These are phyloP conservation scores for Coregonus ussuriensis DNA, from an alignment of 2,797 vertebrate species.

Conservation along the genomic window DNA sequence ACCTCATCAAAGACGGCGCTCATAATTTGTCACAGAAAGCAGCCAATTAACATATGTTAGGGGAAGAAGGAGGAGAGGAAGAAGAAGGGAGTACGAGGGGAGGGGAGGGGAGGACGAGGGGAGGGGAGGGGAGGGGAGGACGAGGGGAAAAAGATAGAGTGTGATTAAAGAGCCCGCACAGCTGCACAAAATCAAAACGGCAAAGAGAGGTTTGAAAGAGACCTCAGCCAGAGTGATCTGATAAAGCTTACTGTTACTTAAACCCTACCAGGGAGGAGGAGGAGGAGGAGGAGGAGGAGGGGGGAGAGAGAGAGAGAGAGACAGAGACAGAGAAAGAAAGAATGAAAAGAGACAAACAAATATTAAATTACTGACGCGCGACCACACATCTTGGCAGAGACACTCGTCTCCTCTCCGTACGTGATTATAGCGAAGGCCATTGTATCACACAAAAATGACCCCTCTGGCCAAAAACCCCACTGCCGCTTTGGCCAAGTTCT, in stretches of 20 bases:
- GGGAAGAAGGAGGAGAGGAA: conserved; percentile 75
- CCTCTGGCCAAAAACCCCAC: conserved; percentile 71
- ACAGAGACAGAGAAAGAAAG: conserved; percentile 25
- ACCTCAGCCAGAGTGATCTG: conserved; percentile 82
- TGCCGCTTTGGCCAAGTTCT: conserved; percentile 74
- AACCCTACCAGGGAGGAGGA: conserved; percentile 57
- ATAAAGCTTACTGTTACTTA: conserved; percentile 79
- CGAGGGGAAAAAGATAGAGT: conserved; percentile 90
- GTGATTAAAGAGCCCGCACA: conserved; percentile 94
- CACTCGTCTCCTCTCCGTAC: conserved; percentile 43
- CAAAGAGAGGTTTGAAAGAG: conserved; percentile 85
- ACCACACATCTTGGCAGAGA: conserved; percentile 71
- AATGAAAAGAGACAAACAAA: conserved; percentile 69
- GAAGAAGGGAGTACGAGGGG: conserved; percentile 37
- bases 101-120: conserved; percentile 45
- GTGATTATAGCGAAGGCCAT: conserved; percentile 52
- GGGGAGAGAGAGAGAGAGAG: conserved; percentile 32
- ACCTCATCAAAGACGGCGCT: conserved; percentile 98
- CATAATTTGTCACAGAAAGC: conserved; percentile 99
- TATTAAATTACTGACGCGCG: conserved; percentile 75
- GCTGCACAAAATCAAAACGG: conserved; percentile 93
- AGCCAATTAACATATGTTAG: conserved; percentile 99
- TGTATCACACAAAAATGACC: conserved; percentile 72
- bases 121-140: too few relatives aligned
- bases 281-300: conserved; percentile 32